phyloP scores from a whole-genome alignment of 2,797 vertebrate species.

The Esox lucius region DNA sequence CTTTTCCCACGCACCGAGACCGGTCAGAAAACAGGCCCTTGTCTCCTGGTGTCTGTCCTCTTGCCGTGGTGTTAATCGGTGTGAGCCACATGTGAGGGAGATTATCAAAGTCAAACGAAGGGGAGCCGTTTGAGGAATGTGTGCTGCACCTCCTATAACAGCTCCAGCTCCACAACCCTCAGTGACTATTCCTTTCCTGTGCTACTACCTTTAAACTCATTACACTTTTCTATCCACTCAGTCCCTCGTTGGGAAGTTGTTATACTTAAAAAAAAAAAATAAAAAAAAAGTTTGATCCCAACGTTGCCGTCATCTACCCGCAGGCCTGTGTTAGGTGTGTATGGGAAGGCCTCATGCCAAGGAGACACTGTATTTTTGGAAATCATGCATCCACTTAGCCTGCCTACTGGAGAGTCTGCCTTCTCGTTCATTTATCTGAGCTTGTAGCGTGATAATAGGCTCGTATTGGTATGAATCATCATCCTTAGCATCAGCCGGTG shows the following conservation, averaged over 20 bases:
- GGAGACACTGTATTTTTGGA: slow-evolving; percentile 61
- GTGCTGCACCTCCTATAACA: slow-evolving; percentile 72
- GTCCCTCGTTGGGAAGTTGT: slow-evolving; percentile 71
- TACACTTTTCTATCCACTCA: slow-evolving; percentile 79
- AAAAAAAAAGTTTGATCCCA: slow-evolving; percentile 75
- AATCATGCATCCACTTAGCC: slow-evolving; percentile 68
- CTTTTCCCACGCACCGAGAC: slow-evolving; percentile 36
- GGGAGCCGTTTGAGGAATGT: slow-evolving; percentile 74
- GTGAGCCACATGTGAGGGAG: slow-evolving; percentile 70
- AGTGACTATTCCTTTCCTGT: slow-evolving; percentile 75
- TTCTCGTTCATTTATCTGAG: slow-evolving; percentile 62
- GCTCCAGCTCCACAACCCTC: slow-evolving; percentile 69
- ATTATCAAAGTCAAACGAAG: slow-evolving; percentile 82
- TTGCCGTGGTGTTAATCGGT: slow-evolving; percentile 73
- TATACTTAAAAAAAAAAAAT: slow-evolving; percentile 47
- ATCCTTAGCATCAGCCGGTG: slow-evolving; percentile 33
- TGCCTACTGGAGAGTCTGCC: slow-evolving; percentile 62
- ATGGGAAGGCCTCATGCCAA: slow-evolving; percentile 47
- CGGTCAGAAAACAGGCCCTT: slow-evolving; percentile 52
- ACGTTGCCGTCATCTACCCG: slow-evolving; percentile 68
- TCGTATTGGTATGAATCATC: slow-evolving; percentile 61
- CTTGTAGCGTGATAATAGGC: slow-evolving; percentile 63
- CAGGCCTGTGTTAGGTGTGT: slow-evolving; percentile 52
- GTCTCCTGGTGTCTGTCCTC: slow-evolving; percentile 63
- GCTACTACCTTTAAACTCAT: slow-evolving; percentile 74